Percentiles rank a stretch among this genome's conserved stretches.
Evolutionary conservation across 2,888 invertebrate species (phyloP).

Genomic region (Mimumesa dahlbomi): DNA sequence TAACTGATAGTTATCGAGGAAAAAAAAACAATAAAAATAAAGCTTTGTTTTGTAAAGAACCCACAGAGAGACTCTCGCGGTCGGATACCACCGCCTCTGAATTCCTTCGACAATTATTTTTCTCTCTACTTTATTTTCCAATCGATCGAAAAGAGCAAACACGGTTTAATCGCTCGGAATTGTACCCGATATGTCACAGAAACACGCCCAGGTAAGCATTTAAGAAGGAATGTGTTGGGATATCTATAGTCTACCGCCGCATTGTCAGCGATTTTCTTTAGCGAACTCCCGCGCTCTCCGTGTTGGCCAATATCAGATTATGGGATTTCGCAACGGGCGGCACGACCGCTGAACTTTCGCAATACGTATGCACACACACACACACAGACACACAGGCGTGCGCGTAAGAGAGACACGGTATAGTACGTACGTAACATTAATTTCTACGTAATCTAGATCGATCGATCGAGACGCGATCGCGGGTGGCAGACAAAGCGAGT

Average conservation of each 20-base stretch:
- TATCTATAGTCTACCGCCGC: slow-evolving; percentile 17
- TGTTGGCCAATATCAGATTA: slow-evolving; percentile 62
- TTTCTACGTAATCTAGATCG: slow-evolving; percentile 45
- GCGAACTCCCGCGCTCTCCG: slow-evolving; percentile 40
- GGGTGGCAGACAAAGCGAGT: background rate
- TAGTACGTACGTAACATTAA: slow-evolving; percentile 29
- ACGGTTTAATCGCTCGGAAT: too few species aligned
- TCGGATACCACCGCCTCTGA: too few species aligned
- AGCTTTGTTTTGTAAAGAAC: slow-evolving; percentile 68
- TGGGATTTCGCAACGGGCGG: slow-evolving; percentile 52
- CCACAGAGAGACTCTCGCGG: too few species aligned
- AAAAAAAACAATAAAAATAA: slow-evolving; percentile 48
- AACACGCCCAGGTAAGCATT: slow-evolving; percentile 44
- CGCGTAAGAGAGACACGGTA: slow-evolving; percentile 14
- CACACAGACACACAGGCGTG: slow-evolving; percentile 20
- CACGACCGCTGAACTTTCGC: slow-evolving; percentile 57
- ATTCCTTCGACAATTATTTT: too few species aligned
- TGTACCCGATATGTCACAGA: slow-evolving; percentile 39
- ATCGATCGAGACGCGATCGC: slow-evolving; percentile 7
- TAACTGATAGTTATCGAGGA: slow-evolving; percentile 53
- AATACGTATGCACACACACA: slow-evolving; percentile 22
- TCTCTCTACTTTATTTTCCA: too few species aligned
- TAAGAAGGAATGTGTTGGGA: slow-evolving; percentile 39
- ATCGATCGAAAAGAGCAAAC: too few species aligned
- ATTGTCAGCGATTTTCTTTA: slow-evolving; percentile 54